phyloP scores from a whole-genome alignment of 2,113 vertebrate genomes.

The Pavo muticus region DNA sequence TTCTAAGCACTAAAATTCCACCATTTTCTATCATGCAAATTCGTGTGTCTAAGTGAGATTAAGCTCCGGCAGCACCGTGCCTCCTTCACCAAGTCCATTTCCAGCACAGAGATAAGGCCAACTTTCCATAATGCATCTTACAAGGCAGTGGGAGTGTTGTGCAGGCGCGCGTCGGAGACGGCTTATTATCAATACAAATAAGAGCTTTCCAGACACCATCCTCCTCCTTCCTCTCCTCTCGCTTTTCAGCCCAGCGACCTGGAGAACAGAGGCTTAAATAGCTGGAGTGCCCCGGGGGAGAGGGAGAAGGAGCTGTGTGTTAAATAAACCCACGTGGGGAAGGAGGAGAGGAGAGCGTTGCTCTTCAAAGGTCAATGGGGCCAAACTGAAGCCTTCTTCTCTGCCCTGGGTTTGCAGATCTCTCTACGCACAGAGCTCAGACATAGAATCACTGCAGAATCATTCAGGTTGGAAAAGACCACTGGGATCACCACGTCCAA shows the following conservation, averaged over 20 bases:
- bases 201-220: background rate
- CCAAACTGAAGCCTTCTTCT: background rate
- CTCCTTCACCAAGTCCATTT: conserved; percentile 63
- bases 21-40: conserved; percentile 70
- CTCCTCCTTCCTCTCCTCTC: background rate
- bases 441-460: no score
- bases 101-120: conserved; percentile 21
- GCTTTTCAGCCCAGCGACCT: conserved; percentile 15
- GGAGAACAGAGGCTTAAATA: background rate
- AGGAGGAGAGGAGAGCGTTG: background rate
- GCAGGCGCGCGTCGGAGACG: background rate
- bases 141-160: conserved; percentile 11
- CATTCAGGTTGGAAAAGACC: no score
- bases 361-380: rapidly evolving
- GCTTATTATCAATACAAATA: conserved; percentile 48
- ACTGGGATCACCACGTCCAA: no score
- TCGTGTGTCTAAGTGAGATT: conserved; percentile 62
- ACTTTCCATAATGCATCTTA: conserved; percentile 33
- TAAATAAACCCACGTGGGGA: background rate
- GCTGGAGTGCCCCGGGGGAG: background rate
- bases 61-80: conserved; percentile 8
- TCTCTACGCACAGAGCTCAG: background rate
- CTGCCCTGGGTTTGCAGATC: no score
- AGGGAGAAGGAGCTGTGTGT: background rate
- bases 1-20: conserved; percentile 43